phyloP scores from a whole-genome alignment of 2,113 vertebrate species.

The Sminthopsis crassicaudata region DNA sequence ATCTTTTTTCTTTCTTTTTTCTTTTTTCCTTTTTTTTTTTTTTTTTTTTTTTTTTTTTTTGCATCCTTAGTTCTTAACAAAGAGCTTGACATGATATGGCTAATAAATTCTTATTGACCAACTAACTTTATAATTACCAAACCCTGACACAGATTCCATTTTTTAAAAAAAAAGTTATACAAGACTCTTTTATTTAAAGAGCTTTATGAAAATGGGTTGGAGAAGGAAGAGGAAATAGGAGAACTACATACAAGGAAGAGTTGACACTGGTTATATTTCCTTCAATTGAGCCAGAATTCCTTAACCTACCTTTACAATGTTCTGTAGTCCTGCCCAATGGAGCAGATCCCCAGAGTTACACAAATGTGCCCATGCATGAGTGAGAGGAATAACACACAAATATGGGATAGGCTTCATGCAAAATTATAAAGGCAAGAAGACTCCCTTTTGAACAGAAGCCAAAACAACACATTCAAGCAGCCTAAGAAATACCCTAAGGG shows the following conservation, averaged over 20 bases:
- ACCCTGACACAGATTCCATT: background rate
- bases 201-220: background rate
- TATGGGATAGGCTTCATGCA: background rate
- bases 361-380: background rate
- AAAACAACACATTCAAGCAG: background rate
- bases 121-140: background rate
- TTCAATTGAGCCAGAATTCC: background rate
- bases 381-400: background rate
- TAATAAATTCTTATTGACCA: background rate
- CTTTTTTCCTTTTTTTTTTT: no score
- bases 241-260: background rate
- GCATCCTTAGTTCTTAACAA: background rate
- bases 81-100: no score
- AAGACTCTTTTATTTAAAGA: background rate
- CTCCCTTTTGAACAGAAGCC: background rate
- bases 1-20: background rate
- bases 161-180: background rate
- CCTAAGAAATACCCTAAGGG: background rate
- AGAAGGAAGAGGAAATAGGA: background rate
- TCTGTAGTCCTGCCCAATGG: background rate
- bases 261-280: background rate
- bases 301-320: background rate
- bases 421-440: background rate
- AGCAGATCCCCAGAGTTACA: background rate
- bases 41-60: background rate